Evolutionary conservation across 2,888 invertebrate genomes (phyloP).

Genomic region (Dicranocentrus wangi): DNA sequence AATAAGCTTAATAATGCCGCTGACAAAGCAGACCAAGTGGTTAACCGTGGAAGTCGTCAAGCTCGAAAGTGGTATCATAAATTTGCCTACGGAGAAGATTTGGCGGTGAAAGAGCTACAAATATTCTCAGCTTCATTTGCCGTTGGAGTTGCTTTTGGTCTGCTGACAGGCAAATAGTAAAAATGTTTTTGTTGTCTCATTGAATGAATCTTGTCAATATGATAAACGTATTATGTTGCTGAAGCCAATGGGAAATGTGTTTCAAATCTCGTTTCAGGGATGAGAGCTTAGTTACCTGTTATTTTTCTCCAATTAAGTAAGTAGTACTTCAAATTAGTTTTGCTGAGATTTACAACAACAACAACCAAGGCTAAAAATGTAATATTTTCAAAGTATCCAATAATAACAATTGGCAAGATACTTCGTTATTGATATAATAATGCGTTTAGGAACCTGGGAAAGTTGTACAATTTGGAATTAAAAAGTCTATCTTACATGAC

Average conservation of each 20-base stretch:
- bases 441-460: too few relatives aligned
- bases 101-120: conserved; percentile 80
- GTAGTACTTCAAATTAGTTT: conserved; percentile 23
- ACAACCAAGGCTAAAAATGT: background rate
- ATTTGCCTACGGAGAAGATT: conserved; percentile 77
- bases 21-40: conserved; percentile 84
- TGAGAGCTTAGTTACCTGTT: conserved; percentile 59
- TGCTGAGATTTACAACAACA: conserved; percentile 7
- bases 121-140: conserved; percentile 87
- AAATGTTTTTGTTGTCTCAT: background rate
- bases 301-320: background rate
- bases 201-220: too few relatives aligned
- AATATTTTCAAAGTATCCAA: background rate
- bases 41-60: conserved; percentile 83
- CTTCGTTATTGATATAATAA: too few relatives aligned
- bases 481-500: too few relatives aligned
- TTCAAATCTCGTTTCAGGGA: conserved; percentile 60
- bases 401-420: too few relatives aligned
- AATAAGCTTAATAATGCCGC: conserved; percentile 87
- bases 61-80: conserved; percentile 86
- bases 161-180: conserved; percentile 67
- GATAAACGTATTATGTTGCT: background rate
- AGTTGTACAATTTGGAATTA: too few relatives aligned
- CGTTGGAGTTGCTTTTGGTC: conserved; percentile 85
- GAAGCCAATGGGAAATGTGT: conserved; percentile 26